A percentile compares a stretch with the other conserved stretches of the same genome.
Conservation (phyloP, 1,140 invertebrate genomes). For the Catajapyx aquilonaris region DNA sequence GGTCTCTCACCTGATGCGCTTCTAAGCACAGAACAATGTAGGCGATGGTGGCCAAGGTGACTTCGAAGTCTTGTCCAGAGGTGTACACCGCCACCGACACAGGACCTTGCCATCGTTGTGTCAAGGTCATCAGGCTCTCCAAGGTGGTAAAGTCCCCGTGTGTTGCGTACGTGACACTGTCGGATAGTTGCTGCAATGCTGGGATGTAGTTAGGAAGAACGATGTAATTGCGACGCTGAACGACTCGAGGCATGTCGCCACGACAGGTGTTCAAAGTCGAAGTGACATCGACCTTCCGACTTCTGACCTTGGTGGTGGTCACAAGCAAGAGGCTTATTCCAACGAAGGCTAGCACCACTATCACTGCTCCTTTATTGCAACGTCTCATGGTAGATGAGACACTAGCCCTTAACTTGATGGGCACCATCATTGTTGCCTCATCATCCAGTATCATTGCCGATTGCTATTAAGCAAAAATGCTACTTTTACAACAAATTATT, state of each 20-base stretch:
- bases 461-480: too few relatives aligned
- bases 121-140: constrained; percentile 62
- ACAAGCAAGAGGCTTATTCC: too few relatives aligned
- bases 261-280: too few relatives aligned
- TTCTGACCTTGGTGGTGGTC: too few relatives aligned
- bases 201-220: constrained; percentile 69
- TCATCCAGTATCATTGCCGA: too few relatives aligned
- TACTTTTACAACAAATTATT: too few relatives aligned
- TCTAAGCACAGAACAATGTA: constrained; percentile 38
- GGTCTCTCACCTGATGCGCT: constrained; percentile 40
- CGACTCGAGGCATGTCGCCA: constrained; percentile 33
- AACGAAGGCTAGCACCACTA: too few relatives aligned
- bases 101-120: constrained; percentile 47
- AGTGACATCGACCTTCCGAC: too few relatives aligned
- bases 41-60: constrained; percentile 41
- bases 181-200: constrained; percentile 30
- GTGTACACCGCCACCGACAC: constrained; percentile 54
- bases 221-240: constrained; percentile 70
- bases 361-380: too few relatives aligned
- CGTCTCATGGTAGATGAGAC: too few relatives aligned
- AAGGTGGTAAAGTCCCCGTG: constrained; percentile 79
- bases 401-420: too few relatives aligned
- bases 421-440: too few relatives aligned
- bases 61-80: constrained; percentile 41
- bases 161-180: constrained; percentile 75